These are phyloP conservation scores for Acronicta leporina DNA, from an alignment of 2,888 invertebrate genomes.

Conservation along the genomic window DNA sequence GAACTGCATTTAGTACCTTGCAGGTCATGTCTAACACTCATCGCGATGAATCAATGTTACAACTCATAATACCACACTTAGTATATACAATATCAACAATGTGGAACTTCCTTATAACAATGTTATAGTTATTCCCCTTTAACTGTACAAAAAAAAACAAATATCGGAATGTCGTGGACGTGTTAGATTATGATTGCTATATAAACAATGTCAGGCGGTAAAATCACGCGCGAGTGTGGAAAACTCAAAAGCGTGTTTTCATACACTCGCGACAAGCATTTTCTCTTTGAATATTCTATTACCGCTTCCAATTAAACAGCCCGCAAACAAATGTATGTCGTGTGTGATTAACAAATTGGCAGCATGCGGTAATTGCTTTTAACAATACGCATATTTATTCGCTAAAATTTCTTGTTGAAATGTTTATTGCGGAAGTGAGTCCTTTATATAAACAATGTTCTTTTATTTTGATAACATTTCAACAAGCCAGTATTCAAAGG, in stretches of 20 bases:
- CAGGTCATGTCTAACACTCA: constrained; percentile 4
- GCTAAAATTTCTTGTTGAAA: neutral
- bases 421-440: too few species aligned
- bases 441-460: too few species aligned
- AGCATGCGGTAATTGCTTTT: constrained; percentile 57
- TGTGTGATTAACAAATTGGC: constrained; percentile 61
- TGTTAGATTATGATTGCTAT: neutral
- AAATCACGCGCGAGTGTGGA: constrained; percentile 10
- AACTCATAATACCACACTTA: neutral
- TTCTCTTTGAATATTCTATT: constrained; percentile 65
- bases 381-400: constrained; percentile 19
- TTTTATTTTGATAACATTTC: too few species aligned
- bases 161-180: neutral
- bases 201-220: constrained; percentile 14
- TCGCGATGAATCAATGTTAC: constrained; percentile 20
- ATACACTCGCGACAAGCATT: constrained; percentile 9
- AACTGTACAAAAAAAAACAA: neutral
- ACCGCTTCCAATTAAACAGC: constrained; percentile 65
- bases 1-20: neutral
- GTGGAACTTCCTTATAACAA: neutral
- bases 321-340: constrained; percentile 63
- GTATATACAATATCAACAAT: constrained; percentile 6
- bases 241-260: constrained; percentile 13
- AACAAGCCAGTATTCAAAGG: too few species aligned
- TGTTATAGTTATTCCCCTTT: constrained; percentile 1